phyloP scores from a whole-genome alignment of 2,888 invertebrate genomes.

The Elegia similella region DNA sequence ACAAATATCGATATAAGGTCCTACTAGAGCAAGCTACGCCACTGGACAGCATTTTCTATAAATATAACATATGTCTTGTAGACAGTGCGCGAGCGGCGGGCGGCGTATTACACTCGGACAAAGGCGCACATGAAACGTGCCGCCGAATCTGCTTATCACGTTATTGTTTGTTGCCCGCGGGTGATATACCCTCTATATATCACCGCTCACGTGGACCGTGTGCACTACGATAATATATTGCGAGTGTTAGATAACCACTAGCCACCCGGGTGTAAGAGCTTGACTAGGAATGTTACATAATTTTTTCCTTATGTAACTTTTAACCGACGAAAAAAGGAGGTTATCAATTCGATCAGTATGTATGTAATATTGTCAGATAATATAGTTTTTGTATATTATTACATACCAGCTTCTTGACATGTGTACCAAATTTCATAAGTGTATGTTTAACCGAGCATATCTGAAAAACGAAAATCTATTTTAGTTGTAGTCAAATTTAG shows the following conservation, averaged over 20 bases:
- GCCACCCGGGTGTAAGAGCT: slow-evolving; percentile 11
- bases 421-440: too few relatives aligned
- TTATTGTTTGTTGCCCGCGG: slow-evolving; percentile 69
- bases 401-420: too few relatives aligned
- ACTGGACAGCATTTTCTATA: too few relatives aligned
- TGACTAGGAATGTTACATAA: background rate
- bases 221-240: slow-evolving; percentile 43
- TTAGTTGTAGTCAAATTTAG: too few relatives aligned
- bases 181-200: slow-evolving; percentile 70
- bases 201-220: slow-evolving; percentile 54
- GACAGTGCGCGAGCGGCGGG: slow-evolving; percentile 23
- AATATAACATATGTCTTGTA: background rate
- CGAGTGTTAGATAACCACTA: slow-evolving; percentile 29
- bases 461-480: too few relatives aligned
- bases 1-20: too few relatives aligned
- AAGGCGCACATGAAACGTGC: slow-evolving; percentile 73
- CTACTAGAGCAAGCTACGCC: too few relatives aligned
- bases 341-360: too few relatives aligned
- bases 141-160: slow-evolving; percentile 76
- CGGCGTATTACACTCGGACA: slow-evolving; percentile 62
- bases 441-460: too few relatives aligned
- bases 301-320: background rate
- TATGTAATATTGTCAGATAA: too few relatives aligned
- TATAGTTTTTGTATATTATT: too few relatives aligned
- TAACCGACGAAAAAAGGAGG: too few relatives aligned